phyloP scores from a whole-genome alignment of 2,888 invertebrate species.

The Cheiracanthium punctorium region DNA sequence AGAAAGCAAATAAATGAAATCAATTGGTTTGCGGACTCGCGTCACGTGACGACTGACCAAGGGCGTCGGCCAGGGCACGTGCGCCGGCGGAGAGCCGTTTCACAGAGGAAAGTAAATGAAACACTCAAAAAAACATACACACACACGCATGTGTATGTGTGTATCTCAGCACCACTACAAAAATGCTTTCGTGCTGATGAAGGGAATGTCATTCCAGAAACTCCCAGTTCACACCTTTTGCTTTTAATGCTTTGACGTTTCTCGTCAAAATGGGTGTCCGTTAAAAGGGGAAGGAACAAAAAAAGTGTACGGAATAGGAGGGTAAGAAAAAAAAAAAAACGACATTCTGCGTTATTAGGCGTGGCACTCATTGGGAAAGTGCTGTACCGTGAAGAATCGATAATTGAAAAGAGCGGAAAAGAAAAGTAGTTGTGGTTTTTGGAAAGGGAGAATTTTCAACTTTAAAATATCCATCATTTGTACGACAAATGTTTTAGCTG shows the following conservation, averaged over 20 bases:
- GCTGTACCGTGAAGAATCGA: slow-evolving; percentile 26
- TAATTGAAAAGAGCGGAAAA: background rate
- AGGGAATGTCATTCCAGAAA: slow-evolving; percentile 39
- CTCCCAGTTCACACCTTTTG: slow-evolving; percentile 43
- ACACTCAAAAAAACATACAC: slow-evolving; percentile 23
- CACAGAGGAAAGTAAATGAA: slow-evolving; percentile 1
- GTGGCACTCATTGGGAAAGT: slow-evolving; percentile 31
- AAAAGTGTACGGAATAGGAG: slow-evolving; percentile 3
- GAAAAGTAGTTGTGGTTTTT: no score
- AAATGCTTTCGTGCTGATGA: slow-evolving; percentile 46
- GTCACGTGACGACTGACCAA: slow-evolving; percentile 28
- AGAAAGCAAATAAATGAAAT: background rate
- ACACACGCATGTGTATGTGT: no score
- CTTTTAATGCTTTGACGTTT: slow-evolving; percentile 21
- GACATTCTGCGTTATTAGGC: slow-evolving; percentile 43
- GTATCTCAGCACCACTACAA: background rate
- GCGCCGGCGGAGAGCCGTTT: background rate
- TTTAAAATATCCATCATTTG: no score
- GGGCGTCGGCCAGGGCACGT: slow-evolving; percentile 3
- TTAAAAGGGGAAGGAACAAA: no score
- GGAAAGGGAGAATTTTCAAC: no score
- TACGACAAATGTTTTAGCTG: no score
- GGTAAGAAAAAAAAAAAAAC: background rate
- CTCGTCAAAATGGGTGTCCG: slow-evolving; percentile 10
- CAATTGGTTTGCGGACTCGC: slow-evolving; percentile 22